Conservation (phyloP, 2,888 invertebrate genomes). For the Pyrrhosoma nymphula region DNA sequence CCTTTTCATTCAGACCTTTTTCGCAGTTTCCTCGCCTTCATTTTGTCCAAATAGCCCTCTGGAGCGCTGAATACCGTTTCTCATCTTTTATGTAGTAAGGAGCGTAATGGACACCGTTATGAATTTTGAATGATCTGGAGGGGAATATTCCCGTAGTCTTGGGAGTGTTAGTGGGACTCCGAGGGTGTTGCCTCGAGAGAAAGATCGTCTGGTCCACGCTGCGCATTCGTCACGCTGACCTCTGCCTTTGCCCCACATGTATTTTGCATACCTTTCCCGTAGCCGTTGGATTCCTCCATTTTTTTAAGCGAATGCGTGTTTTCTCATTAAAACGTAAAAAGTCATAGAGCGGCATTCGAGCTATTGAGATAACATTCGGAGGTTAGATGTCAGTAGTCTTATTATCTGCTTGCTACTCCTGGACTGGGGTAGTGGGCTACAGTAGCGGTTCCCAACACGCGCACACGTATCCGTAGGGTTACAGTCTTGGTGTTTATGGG, state of each 20-base stretch:
- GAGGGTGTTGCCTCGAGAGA: background rate
- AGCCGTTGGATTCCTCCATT: background rate
- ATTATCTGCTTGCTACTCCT: too few relatives aligned
- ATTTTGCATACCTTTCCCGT: background rate
- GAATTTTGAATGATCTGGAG: background rate
- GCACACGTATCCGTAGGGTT: too few relatives aligned
- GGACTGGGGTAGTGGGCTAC: too few relatives aligned
- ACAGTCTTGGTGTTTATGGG: too few relatives aligned
- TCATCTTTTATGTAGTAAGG: constrained; percentile 1
- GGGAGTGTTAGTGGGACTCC: background rate
- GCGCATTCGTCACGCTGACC: background rate
- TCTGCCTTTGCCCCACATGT: background rate
- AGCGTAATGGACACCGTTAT: background rate
- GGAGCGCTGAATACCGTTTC: background rate
- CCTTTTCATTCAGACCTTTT: background rate
- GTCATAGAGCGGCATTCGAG: background rate
- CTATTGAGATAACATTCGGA: background rate
- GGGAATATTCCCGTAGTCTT: background rate
- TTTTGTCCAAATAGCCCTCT: background rate
- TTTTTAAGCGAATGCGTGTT: background rate
- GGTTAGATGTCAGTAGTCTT: too few relatives aligned
- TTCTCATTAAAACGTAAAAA: background rate
- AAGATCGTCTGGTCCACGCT: background rate
- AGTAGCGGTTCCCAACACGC: too few relatives aligned
- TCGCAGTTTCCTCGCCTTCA: background rate